These are phyloP conservation scores for Clinocottus analis DNA, from an alignment of 2,113 vertebrate genomes.

Conservation along the genomic window DNA sequence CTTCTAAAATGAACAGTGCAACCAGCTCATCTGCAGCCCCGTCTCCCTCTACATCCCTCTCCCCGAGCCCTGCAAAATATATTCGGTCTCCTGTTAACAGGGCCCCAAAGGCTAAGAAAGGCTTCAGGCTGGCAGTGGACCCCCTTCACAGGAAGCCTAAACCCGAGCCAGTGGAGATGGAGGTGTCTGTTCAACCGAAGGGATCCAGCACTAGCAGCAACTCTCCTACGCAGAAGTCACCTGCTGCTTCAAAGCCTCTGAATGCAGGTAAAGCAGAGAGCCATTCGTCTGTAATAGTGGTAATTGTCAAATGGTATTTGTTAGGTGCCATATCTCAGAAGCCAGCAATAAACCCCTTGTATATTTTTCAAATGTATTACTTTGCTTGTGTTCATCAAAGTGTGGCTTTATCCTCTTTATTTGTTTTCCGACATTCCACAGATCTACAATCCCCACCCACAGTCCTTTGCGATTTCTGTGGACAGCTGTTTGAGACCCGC, in stretches of 20 bases:
- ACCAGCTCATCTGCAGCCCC: slow-evolving; percentile 16
- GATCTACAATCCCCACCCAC: slow-evolving; percentile 83
- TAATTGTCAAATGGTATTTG: neutral
- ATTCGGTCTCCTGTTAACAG: slow-evolving; percentile 43
- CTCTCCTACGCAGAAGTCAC: slow-evolving; percentile 20
- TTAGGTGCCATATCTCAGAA: neutral
- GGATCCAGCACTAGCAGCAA: neutral
- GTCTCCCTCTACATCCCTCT: slow-evolving; percentile 18
- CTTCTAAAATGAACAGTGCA: neutral
- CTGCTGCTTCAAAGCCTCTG: slow-evolving; percentile 29
- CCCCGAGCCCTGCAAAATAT: slow-evolving; percentile 28
- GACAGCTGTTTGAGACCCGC: slow-evolving; percentile 93
- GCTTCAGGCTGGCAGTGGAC: slow-evolving; percentile 75
- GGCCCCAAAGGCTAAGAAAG: slow-evolving; percentile 82
- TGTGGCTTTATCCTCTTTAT: neutral
- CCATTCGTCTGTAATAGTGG: neutral
- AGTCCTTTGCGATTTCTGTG: slow-evolving; percentile 91
- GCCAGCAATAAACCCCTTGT: neutral
- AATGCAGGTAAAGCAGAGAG: slow-evolving; percentile 50
- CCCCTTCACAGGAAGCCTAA: slow-evolving; percentile 83
- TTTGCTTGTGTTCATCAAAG: neutral
- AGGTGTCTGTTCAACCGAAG: slow-evolving; percentile 49
- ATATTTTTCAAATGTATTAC: neutral
- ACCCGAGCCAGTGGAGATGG: slow-evolving; percentile 72
- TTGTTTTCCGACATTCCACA: neutral